Conservation (phyloP, 2,113 vertebrate genomes). For the Hydropotes inermis region DNA sequence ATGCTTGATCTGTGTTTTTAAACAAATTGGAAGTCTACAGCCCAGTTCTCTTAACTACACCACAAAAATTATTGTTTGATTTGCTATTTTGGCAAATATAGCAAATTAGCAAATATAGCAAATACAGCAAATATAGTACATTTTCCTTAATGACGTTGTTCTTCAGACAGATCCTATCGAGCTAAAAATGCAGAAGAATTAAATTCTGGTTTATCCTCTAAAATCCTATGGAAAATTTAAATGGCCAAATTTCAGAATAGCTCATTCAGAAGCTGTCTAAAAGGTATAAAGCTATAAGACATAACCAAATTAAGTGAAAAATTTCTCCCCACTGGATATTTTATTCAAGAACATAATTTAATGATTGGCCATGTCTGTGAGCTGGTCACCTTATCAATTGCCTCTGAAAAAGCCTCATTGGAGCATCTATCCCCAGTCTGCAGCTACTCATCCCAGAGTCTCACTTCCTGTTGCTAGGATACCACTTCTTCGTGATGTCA, state of each 20-base stretch:
- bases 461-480: slow-evolving; percentile 62
- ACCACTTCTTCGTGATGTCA: background rate
- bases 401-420: background rate
- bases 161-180: background rate
- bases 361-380: background rate
- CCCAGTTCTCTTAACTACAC: background rate
- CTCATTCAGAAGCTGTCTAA: slow-evolving; percentile 9
- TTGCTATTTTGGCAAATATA: background rate
- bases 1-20: slow-evolving; percentile 1
- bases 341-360: slow-evolving; percentile 35
- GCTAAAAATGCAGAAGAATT: background rate
- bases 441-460: background rate
- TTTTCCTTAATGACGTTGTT: background rate
- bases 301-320: slow-evolving; percentile 12
- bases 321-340: background rate
- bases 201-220: background rate
- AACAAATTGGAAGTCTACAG: background rate
- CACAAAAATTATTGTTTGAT: background rate
- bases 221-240: background rate
- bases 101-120: too few relatives aligned
- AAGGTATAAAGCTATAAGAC: slow-evolving; percentile 6
- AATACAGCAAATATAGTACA: too few relatives aligned
- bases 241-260: background rate
- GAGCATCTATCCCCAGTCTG: background rate
- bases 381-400: background rate